phyloP scores from a whole-genome alignment of 2,113 vertebrate genomes.

The Illadopsis cleaveri region DNA sequence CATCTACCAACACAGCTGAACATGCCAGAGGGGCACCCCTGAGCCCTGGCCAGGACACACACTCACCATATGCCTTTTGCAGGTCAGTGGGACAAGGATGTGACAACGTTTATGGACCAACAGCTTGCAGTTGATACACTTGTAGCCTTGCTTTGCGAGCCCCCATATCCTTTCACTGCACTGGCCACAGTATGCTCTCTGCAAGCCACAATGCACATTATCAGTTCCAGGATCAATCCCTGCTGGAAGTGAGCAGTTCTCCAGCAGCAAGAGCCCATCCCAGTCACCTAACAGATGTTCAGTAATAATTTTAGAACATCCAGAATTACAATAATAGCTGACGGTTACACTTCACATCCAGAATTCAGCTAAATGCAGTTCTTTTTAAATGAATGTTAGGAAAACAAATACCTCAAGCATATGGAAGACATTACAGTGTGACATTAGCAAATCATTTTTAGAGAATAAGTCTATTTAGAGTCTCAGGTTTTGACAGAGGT shows the following conservation, averaged over 20 bases:
- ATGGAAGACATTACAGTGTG: not conserved
- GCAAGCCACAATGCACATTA: not conserved
- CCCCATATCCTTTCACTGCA: constrained; percentile 99
- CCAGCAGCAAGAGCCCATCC: not conserved
- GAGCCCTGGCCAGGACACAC: fast-evolving
- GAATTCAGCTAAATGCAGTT: not conserved
- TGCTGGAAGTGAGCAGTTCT: not conserved
- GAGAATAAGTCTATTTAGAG: not conserved
- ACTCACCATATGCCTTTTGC: constrained; percentile 98
- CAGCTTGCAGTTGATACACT: constrained; percentile 97
- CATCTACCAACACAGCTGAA: not conserved
- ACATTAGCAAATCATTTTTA: not conserved
- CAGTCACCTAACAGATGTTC: not conserved
- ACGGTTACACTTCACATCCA: not conserved
- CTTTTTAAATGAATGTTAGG: not conserved
- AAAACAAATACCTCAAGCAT: not conserved
- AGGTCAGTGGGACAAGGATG: constrained; percentile 92
- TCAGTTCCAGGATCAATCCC: not conserved
- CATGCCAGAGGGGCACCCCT: fast-evolving
- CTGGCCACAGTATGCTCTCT: constrained; percentile 96
- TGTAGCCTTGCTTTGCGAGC: constrained; percentile 94
- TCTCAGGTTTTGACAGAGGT: not conserved
- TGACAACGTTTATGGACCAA: constrained; percentile 99
- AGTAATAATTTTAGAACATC: not conserved
- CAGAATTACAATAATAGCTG: not conserved